Evolutionary conservation across 2,888 invertebrate genomes (phyloP).

Genomic region (Steromphala cineraria): DNA sequence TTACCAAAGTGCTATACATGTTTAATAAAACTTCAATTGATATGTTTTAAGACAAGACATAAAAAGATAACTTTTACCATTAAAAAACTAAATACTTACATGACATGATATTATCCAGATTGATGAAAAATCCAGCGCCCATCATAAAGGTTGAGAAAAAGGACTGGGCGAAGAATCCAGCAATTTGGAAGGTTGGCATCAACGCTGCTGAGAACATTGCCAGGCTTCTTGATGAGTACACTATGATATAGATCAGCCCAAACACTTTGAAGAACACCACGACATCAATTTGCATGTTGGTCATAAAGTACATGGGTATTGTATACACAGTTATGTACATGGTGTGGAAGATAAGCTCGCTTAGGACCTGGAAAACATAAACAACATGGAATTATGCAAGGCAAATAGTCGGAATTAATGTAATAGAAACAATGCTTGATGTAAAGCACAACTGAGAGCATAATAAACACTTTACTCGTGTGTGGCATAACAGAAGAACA

Average conservation of each 20-base stretch:
- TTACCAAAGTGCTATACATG: too few relatives aligned
- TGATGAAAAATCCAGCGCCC: conserved; percentile 67
- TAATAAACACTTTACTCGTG: too few relatives aligned
- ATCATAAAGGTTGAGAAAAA: conserved; percentile 64
- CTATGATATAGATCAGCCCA: conserved; percentile 40
- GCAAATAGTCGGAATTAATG: too few relatives aligned
- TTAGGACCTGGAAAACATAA: conserved; percentile 51
- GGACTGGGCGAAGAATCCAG: conserved; percentile 61
- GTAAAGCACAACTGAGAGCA: too few relatives aligned
- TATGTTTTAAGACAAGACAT: not conserved
- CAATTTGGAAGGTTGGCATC: conserved; percentile 62
- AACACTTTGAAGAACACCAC: conserved; percentile 56
- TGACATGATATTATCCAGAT: conserved; percentile 62
- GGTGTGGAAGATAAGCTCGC: conserved; percentile 66
- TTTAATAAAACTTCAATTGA: too few relatives aligned
- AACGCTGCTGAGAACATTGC: conserved; percentile 61
- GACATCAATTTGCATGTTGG: conserved; percentile 54
- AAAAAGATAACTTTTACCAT: not conserved
- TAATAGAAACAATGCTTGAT: too few relatives aligned
- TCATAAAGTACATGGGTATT: conserved; percentile 64
- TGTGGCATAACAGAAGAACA: too few relatives aligned
- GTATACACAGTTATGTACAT: conserved; percentile 59
- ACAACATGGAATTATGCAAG: too few relatives aligned
- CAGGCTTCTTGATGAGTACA: conserved; percentile 43
- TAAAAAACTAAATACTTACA: conserved; percentile 59